Evolutionary conservation across 2,797 vertebrate species (phyloP), one percentile per base, ranked within the genome.

Genomic region (Falco cherrug): DNA sequence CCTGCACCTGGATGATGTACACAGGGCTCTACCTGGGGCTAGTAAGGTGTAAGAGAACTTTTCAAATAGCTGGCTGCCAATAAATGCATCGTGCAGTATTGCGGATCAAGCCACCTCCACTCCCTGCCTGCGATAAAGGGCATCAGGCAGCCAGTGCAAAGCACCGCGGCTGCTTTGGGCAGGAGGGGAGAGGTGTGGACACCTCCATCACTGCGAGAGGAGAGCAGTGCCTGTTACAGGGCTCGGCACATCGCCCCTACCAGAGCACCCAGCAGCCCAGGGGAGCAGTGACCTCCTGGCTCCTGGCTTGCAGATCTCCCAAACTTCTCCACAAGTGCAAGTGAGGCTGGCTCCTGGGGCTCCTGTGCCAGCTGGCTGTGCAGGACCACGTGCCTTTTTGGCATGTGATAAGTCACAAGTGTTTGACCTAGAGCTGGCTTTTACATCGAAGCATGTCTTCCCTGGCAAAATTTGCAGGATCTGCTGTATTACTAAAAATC

Each of bases 331-430:
- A 14, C 1, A 16, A 43, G 29, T 17, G 26, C 10, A 31, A 65
- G 35, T 0, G 2, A 50, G 35, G 11, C 33, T 54, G 56, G 28
- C 33, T 74, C 65, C 51, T 6, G 21, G n/a, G 48, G 26, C 21
- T 92, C 63, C 37, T 4, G 2, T 1, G 0, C 35, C 20, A 19
- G 22, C 51, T 1, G 0, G 19, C 68, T 43, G 14, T 19, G 16
- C 54, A 43, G 28, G 74, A 37, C 9, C 7, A 5, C 0, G 3
- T 10, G 28, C 2, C 1, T 18, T 21, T 68, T n/a, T 25, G 45
- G 16, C 13, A 0, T 20, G 5, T 8, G 31, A 41, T 39, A 43
- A 56, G 33, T 71, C 51, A 53, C n/a, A 47, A 43, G 31, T 13
- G n/a, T 48, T 57, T 61, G 35, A 74, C 67, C 26, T 26, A 47